Evolutionary conservation across 2,113 vertebrate species (phyloP).

Genomic region (Actenoides hombroni): DNA sequence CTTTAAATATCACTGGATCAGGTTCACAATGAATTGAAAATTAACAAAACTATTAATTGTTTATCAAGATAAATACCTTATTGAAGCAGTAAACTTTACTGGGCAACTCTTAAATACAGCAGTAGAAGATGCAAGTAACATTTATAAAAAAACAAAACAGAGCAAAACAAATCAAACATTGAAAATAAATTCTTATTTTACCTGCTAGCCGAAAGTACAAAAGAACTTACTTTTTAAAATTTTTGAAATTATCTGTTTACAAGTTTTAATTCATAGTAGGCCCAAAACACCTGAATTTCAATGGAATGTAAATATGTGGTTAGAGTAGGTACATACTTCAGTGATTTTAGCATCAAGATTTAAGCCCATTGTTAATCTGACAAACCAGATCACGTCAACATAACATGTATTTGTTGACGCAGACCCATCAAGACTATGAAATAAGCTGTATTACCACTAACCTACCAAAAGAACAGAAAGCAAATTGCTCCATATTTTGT

Average conservation of each 20-base stretch:
- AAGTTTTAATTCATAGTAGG: neutral
- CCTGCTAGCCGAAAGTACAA: accelerated
- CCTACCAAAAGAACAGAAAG: neutral
- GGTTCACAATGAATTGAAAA: neutral
- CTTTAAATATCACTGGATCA: neutral
- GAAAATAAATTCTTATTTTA: neutral
- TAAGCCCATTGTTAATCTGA: neutral
- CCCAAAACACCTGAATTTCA: neutral
- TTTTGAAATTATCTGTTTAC: neutral
- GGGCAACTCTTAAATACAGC: neutral
- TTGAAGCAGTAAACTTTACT: neutral
- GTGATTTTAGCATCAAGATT: neutral
- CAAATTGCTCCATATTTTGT: neutral
- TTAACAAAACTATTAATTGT: neutral
- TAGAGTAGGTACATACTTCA: neutral
- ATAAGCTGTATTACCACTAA: neutral
- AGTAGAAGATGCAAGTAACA: neutral
- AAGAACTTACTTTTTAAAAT: neutral
- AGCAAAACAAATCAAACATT: neutral
- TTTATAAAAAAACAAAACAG: neutral
- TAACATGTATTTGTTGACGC: neutral
- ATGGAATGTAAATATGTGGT: neutral
- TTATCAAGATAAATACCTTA: neutral
- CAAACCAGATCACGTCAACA: neutral
- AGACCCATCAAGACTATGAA: neutral